These are phyloP conservation scores for Vesta saturnalis DNA, from an alignment of 2,888 invertebrate species.

Conservation along the genomic window DNA sequence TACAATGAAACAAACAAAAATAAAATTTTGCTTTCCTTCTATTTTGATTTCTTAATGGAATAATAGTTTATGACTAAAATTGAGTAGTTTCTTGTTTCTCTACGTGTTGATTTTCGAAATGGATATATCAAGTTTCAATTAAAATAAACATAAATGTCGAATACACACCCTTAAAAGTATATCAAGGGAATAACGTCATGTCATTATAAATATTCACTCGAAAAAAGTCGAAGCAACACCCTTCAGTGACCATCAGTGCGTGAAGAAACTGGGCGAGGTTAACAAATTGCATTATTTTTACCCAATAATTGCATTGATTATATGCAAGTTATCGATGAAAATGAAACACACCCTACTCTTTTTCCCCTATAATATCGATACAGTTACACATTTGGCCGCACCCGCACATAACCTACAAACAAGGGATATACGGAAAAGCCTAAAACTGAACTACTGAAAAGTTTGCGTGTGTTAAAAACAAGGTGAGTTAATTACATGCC, in stretches of 20 bases:
- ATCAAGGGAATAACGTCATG: neutral
- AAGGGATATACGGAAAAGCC: slow-evolving; percentile 6
- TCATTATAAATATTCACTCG: neutral
- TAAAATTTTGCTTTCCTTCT: no score
- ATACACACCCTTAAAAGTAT: neutral
- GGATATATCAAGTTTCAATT: no score
- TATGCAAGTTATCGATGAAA: neutral
- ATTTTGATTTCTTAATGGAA: no score
- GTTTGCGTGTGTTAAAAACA: neutral
- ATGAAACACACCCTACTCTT: neutral
- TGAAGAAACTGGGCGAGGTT: slow-evolving; percentile 15
- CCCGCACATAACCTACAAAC: slow-evolving; percentile 28
- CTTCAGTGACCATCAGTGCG: slow-evolving; percentile 8
- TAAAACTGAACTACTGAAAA: neutral
- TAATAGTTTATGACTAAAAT: no score
- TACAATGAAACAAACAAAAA: no score
- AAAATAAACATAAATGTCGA: neutral
- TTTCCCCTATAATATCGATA: neutral
- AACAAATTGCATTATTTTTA: slow-evolving; percentile 14
- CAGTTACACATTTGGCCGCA: slow-evolving; percentile 25
- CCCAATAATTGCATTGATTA: neutral
- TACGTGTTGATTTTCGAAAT: no score
- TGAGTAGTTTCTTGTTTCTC: no score
- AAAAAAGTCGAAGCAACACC: slow-evolving; percentile 9
- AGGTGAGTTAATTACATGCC: neutral